Conservation (phyloP, 2,888 invertebrate genomes). For the Teleogryllus oceanicus region DNA sequence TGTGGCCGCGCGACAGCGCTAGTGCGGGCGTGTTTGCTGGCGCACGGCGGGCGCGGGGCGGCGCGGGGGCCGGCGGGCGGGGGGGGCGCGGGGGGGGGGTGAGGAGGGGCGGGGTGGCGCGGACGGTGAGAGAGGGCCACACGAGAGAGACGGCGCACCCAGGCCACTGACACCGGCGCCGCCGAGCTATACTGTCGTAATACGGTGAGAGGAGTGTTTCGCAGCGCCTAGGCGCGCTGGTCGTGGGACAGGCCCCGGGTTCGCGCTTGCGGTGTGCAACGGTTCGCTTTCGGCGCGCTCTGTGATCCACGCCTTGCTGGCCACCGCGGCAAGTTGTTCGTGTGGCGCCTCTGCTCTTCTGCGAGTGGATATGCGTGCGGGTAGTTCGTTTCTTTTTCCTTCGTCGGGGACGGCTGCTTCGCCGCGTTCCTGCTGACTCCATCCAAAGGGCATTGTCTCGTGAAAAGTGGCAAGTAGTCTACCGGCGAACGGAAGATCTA, state of each 20-base stretch:
- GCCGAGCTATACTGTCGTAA: conserved; percentile 1
- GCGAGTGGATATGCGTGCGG: too few relatives aligned
- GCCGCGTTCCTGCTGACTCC: too few relatives aligned
- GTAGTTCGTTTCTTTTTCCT: too few relatives aligned
- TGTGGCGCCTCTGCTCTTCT: too few relatives aligned
- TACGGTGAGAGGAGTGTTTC: conserved; percentile 1
- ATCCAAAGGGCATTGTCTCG: too few relatives aligned
- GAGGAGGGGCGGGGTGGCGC: background rate
- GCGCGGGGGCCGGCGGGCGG: too few relatives aligned
- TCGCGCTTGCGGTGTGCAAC: background rate
- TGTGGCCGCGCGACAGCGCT: background rate
- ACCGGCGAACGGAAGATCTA: too few relatives aligned
- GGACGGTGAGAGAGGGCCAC: background rate
- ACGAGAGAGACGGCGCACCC: background rate
- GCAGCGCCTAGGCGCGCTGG: background rate
- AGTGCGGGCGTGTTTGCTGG: conserved; percentile 18
- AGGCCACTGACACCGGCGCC: conserved; percentile 7
- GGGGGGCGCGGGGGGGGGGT: background rate
- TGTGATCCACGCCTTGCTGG: too few relatives aligned
- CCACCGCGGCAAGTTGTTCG: too few relatives aligned
- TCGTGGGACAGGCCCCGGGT: background rate
- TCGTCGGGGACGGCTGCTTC: too few relatives aligned
- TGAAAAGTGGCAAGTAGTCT: too few relatives aligned
- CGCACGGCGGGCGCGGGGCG: background rate
- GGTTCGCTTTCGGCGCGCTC: background rate